Conservation (phyloP, 2,113 vertebrate species). For the Aldabrachelys gigantea region DNA sequence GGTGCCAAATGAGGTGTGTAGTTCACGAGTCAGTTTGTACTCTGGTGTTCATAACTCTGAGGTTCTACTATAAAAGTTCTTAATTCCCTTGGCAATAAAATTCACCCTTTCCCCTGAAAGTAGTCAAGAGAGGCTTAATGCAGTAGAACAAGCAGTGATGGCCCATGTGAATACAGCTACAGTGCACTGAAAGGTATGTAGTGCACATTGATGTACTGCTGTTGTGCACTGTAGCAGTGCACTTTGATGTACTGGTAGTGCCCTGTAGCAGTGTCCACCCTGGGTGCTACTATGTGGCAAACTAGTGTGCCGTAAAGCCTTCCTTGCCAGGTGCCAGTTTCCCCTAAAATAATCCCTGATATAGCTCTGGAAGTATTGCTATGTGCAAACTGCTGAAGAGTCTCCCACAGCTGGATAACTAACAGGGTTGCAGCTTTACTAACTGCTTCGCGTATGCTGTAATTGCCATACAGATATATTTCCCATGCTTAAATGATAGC, state of each 20-base stretch:
- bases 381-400: neutral
- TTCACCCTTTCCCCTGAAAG: neutral
- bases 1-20: too few species aligned
- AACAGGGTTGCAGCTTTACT: neutral
- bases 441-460: accelerated
- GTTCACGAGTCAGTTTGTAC: too few species aligned
- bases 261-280: too few species aligned
- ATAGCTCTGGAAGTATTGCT: neutral
- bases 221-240: too few species aligned
- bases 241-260: too few species aligned
- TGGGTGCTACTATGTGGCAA: too few species aligned
- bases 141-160: neutral
- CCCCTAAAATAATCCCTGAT: neutral
- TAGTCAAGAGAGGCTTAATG: accelerated
- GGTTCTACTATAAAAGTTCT: neutral
- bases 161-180: too few species aligned
- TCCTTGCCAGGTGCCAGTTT: too few species aligned
- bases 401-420: neutral
- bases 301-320: too few species aligned
- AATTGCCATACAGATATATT: neutral
- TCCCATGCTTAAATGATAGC: neutral
- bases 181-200: too few species aligned
- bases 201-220: too few species aligned
- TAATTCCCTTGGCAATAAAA: neutral
- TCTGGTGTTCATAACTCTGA: too few species aligned